phyloP scores from a whole-genome alignment of 1,140 invertebrate genomes.

The Pogonomyrmex barbatus region DNA sequence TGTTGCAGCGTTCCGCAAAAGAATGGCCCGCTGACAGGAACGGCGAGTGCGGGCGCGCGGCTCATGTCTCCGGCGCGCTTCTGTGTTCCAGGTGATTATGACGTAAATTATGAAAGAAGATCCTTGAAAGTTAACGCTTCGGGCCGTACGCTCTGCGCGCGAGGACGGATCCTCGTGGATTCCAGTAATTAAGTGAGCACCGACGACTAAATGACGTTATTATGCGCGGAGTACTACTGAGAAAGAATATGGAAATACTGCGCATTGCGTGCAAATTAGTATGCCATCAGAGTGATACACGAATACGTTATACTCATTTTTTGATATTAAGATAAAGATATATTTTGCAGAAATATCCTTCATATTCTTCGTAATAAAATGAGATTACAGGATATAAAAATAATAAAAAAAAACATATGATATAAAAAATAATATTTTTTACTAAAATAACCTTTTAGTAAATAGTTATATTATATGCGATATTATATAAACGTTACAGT shows the following conservation, averaged over 20 bases:
- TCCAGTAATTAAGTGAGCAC: slow-evolving; percentile 69
- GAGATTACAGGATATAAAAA: not conserved
- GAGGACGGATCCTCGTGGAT: slow-evolving; percentile 65
- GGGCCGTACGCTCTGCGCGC: slow-evolving; percentile 66
- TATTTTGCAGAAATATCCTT: not conserved
- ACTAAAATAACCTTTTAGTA: not conserved
- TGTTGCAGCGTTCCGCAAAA: slow-evolving; percentile 69
- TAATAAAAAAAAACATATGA: not conserved
- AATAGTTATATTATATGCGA: not conserved
- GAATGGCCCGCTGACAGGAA: slow-evolving; percentile 57
- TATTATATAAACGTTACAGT: not conserved
- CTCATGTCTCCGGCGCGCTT: slow-evolving; percentile 56
- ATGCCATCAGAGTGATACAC: slow-evolving; percentile 49
- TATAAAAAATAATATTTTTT: not conserved
- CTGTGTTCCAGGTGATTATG: slow-evolving; percentile 82
- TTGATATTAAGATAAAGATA: slow-evolving; percentile 17
- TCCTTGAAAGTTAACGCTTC: slow-evolving; percentile 70
- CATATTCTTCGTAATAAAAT: not conserved
- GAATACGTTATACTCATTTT: not conserved
- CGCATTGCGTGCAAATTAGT: slow-evolving; percentile 46
- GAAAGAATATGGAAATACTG: slow-evolving; percentile 32
- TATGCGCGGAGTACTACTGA: slow-evolving; percentile 36
- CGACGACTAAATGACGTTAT: slow-evolving; percentile 68
- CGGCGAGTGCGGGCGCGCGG: slow-evolving; percentile 26
- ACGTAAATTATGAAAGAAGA: slow-evolving; percentile 83